Evolutionary conservation across 2,888 invertebrate species (phyloP).

Genomic region (Ctenicera cuprea): DNA sequence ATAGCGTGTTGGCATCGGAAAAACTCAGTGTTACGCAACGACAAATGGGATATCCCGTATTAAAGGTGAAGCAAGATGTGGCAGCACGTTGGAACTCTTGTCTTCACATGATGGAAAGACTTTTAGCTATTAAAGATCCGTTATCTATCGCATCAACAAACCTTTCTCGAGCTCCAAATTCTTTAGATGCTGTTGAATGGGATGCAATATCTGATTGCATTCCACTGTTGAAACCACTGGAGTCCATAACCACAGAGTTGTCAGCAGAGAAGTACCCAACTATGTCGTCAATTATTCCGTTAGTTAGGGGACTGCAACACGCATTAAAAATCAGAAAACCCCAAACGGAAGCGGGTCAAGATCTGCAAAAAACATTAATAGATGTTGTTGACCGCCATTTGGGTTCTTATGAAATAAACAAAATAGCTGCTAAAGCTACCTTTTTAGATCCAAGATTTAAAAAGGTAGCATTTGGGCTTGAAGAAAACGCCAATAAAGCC

Average conservation of each 20-base stretch:
- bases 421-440: conserved; percentile 55
- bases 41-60: too few relatives aligned
- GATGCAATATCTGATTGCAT: conserved; percentile 54
- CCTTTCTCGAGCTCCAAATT: conserved; percentile 52
- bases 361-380: not conserved
- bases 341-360: not conserved
- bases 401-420: conserved; percentile 44
- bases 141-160: conserved; percentile 45
- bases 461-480: conserved; percentile 46
- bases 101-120: conserved; percentile 57
- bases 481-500: too few relatives aligned
- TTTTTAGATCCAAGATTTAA: conserved; percentile 59
- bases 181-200: conserved; percentile 57
- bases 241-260: conserved; percentile 53
- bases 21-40: too few relatives aligned
- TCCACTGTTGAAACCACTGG: conserved; percentile 55
- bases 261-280: conserved; percentile 60
- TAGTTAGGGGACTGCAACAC: conserved; percentile 51
- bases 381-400: too few relatives aligned
- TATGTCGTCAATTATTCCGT: conserved; percentile 56
- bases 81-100: too few relatives aligned
- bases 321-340: not conserved
- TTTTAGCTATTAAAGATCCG: conserved; percentile 55
- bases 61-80: too few relatives aligned
- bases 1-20: too few relatives aligned